phyloP scores from a whole-genome alignment of 2,888 invertebrate species.

The Melolontha melolontha region DNA sequence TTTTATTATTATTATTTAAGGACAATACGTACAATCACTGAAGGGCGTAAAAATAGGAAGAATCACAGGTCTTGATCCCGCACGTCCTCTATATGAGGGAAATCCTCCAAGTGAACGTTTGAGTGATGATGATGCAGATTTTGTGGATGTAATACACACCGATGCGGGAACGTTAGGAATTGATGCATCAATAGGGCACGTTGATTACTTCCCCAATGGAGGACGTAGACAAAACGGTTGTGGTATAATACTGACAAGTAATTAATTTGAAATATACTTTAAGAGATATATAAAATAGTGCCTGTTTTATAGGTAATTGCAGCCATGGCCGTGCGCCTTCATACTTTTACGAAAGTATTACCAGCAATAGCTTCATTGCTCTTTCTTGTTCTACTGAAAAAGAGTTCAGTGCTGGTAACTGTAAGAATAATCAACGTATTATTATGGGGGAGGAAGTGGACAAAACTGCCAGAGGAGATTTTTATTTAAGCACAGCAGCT shows the following conservation, averaged over 20 bases:
- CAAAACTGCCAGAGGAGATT: slow-evolving; percentile 22
- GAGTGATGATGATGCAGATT: slow-evolving; percentile 74
- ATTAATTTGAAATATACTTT: too few relatives aligned
- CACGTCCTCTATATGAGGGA: slow-evolving; percentile 70
- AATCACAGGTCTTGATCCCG: slow-evolving; percentile 69
- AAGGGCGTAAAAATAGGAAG: slow-evolving; percentile 40
- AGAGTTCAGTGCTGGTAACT: slow-evolving; percentile 22
- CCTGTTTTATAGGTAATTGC: slow-evolving; percentile 25
- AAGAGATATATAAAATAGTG: too few relatives aligned
- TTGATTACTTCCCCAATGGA: slow-evolving; percentile 78
- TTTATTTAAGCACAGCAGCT: slow-evolving; percentile 27
- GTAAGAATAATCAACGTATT: slow-evolving; percentile 14
- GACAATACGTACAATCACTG: slow-evolving; percentile 11
- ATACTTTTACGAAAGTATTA: slow-evolving; percentile 26
- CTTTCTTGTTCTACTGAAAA: slow-evolving; percentile 17
- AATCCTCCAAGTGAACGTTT: slow-evolving; percentile 64
- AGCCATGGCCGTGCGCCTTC: slow-evolving; percentile 27
- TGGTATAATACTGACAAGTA: slow-evolving; percentile 45
- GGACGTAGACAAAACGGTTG: slow-evolving; percentile 78
- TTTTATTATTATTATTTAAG: slow-evolving; percentile 8
- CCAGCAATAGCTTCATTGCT: slow-evolving; percentile 26
- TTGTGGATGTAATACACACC: slow-evolving; percentile 79
- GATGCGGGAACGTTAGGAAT: slow-evolving; percentile 74
- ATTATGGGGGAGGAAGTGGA: slow-evolving; percentile 37
- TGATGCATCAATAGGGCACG: slow-evolving; percentile 71